Conservation (phyloP, 2,113 vertebrate genomes). For the Petaurus breviceps region DNA sequence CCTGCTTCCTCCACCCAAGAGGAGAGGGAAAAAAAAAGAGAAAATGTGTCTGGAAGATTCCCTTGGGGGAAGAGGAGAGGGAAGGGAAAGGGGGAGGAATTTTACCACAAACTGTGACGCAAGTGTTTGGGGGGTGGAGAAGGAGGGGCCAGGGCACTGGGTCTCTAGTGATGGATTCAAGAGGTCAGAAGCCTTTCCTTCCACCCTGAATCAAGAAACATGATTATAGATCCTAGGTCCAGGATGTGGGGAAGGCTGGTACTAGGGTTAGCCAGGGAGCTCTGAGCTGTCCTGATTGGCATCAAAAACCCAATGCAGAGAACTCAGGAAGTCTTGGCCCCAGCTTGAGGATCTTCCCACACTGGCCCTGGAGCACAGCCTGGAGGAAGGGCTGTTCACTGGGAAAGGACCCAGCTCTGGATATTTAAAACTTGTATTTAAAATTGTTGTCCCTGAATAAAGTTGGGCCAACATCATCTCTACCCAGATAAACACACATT, state of each 20-base stretch:
- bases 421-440: not conserved
- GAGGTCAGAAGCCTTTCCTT: not conserved
- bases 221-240: not conserved
- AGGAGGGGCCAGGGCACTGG: not conserved
- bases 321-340: not conserved
- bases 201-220: not conserved
- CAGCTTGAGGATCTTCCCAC: not conserved
- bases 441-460: not conserved
- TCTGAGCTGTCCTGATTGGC: not conserved
- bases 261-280: not conserved
- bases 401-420: not conserved
- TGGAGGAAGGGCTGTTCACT: not conserved
- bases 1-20: not conserved
- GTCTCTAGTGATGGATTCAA: not conserved
- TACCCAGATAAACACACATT: not conserved
- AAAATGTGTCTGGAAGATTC: not conserved
- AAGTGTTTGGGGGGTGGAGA: not conserved
- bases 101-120: slow-evolving; percentile 54
- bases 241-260: not conserved
- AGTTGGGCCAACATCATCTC: too few species aligned
- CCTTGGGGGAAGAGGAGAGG: not conserved
- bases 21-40: not conserved
- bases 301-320: not conserved
- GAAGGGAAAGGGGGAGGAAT: not conserved
- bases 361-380: not conserved